A percentile compares a stretch with the other conserved stretches of the same genome.
Evolutionary conservation across 2,888 invertebrate species (phyloP).

Genomic region (Protophormia terraenovae): DNA sequence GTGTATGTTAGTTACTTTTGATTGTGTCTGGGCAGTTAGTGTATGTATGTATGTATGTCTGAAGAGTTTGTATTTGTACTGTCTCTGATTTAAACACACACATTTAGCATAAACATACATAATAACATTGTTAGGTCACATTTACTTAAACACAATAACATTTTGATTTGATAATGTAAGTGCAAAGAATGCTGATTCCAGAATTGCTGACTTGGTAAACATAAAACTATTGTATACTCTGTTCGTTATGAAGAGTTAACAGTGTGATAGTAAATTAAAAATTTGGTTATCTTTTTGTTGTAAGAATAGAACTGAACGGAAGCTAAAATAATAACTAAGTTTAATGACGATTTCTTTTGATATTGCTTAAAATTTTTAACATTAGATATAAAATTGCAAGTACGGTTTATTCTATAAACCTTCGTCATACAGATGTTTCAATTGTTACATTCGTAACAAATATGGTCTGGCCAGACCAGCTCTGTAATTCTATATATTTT

Average conservation of each 20-base stretch:
- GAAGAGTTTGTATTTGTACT: background rate
- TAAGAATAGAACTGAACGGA: no score
- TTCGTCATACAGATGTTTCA: no score
- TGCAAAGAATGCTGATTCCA: conserved; percentile 27
- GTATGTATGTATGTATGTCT: background rate
- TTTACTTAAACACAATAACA: background rate
- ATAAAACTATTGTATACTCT: background rate
- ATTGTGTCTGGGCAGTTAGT: background rate
- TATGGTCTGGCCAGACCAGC: no score
- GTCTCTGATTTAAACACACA: background rate
- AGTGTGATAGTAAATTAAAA: background rate
- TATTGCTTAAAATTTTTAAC: no score
- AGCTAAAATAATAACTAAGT: no score
- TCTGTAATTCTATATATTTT: no score
- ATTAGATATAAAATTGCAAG: no score
- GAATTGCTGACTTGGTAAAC: conserved; percentile 40
- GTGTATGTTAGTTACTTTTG: background rate
- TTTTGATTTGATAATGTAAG: conserved; percentile 37
- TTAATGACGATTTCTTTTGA: no score
- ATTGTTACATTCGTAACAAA: no score
- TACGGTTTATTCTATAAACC: no score
- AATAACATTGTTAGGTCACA: background rate
- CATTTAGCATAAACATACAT: background rate
- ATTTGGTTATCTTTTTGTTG: no score
- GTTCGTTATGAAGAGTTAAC: background rate